Percentiles rank a stretch among this genome's conserved stretches.
These are phyloP conservation scores for Sesamia inferens DNA, from an alignment of 2,888 invertebrate species.

Conservation along the genomic window DNA sequence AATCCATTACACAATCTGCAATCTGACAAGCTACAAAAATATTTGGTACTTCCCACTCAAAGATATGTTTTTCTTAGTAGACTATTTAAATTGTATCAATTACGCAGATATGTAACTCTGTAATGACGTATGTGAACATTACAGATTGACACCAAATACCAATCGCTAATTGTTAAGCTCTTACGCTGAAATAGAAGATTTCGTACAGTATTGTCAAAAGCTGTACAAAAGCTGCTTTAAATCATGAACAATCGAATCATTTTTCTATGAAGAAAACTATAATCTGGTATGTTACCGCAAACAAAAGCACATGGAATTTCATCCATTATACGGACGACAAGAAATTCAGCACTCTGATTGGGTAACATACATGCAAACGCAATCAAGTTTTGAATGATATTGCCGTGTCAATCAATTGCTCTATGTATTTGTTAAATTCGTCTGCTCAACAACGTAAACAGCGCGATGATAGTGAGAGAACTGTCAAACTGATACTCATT, in stretches of 20 bases:
- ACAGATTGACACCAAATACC: not conserved
- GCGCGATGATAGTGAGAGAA: not conserved
- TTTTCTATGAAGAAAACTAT: not conserved
- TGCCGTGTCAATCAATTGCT: not conserved
- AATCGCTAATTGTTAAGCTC: not conserved
- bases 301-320: not conserved
- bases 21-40: not conserved
- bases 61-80: not conserved
- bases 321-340: not conserved
- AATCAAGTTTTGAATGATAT: not conserved
- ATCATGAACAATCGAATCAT: not conserved
- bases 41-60: not conserved
- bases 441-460: not conserved
- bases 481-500: not conserved
- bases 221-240: not conserved
- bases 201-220: not conserved
- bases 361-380: not conserved
- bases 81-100: conserved; percentile 13
- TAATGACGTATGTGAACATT: not conserved
- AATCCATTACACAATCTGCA: not conserved
- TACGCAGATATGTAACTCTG: not conserved
- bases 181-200: not conserved
- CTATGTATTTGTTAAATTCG: not conserved
- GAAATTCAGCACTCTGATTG: not conserved
- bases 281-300: not conserved